Evolutionary conservation across 2,113 vertebrate species (phyloP).

Genomic region (Oreamnos americanus): DNA sequence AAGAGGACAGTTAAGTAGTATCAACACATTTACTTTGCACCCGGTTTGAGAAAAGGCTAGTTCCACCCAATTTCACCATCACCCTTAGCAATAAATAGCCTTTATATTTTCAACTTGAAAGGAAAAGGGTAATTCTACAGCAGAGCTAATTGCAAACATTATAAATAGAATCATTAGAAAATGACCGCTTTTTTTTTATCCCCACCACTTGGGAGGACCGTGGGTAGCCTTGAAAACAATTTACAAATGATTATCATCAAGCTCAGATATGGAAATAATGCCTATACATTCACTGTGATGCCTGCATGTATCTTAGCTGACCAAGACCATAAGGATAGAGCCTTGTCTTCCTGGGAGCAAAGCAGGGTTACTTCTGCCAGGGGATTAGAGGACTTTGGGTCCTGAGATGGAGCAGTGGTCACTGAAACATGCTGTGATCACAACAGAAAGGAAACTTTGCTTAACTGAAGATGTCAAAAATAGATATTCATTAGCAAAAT

Average conservation of each 20-base stretch:
- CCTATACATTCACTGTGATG: background rate
- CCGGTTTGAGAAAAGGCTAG: background rate
- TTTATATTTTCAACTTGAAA: conserved; percentile 41
- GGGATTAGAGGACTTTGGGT: background rate
- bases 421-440: conserved; percentile 30
- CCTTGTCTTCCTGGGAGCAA: background rate
- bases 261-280: conserved; percentile 44
- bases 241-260: conserved; percentile 30
- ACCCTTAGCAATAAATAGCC: conserved; percentile 17
- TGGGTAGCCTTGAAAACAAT: conserved; percentile 43
- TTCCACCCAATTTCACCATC: background rate
- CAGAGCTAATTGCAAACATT: conserved; percentile 14
- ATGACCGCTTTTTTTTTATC: background rate
- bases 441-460: conserved; percentile 15
- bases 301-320: conserved; percentile 9
- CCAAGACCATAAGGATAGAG: background rate
- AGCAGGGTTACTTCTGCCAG: background rate
- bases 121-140: background rate
- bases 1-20: background rate
- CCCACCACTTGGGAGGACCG: conserved; percentile 41
- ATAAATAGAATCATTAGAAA: conserved; percentile 28
- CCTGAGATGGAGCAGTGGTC: background rate
- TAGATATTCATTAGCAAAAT: conserved; percentile 44
- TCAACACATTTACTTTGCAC: conserved; percentile 40
- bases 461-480: conserved; percentile 51